Conservation (phyloP, 1,140 invertebrate genomes). For the Agraylea sexmaculata region DNA sequence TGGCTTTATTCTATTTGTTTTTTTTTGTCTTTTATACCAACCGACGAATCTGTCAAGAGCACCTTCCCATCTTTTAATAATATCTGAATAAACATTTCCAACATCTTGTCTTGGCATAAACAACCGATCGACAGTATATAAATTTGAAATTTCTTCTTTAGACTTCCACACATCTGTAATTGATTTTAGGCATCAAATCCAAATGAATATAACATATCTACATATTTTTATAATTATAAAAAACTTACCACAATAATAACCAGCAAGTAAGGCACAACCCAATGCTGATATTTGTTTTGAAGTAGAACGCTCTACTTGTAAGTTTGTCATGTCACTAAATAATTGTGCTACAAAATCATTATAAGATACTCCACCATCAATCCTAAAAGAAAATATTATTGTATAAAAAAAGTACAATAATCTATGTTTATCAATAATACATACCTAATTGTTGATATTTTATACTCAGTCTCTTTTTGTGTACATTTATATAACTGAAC, state of each 20-base stretch:
- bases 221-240: background rate
- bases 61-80: constrained; percentile 49
- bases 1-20: no score
- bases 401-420: constrained; percentile 1
- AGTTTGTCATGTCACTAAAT: constrained; percentile 65
- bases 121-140: constrained; percentile 45
- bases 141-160: constrained; percentile 49
- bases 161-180: constrained; percentile 56
- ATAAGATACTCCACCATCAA: constrained; percentile 86
- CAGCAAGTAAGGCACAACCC: constrained; percentile 71
- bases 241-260: constrained; percentile 55
- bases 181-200: background rate
- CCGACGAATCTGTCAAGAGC: constrained; percentile 54
- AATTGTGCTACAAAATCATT: constrained; percentile 86
- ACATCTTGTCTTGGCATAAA: constrained; percentile 48
- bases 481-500: constrained; percentile 63
- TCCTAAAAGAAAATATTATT: constrained; percentile 45
- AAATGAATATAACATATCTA: background rate
- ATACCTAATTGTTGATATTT: constrained; percentile 50
- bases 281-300: constrained; percentile 63
- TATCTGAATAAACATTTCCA: constrained; percentile 31
- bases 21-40: constrained; percentile 43
- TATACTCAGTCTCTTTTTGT: constrained; percentile 49
- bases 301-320: constrained; percentile 56
- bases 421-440: no score